Conservation (phyloP, 2,797 vertebrate species). For the Poeciliopsis presidionis region DNA sequence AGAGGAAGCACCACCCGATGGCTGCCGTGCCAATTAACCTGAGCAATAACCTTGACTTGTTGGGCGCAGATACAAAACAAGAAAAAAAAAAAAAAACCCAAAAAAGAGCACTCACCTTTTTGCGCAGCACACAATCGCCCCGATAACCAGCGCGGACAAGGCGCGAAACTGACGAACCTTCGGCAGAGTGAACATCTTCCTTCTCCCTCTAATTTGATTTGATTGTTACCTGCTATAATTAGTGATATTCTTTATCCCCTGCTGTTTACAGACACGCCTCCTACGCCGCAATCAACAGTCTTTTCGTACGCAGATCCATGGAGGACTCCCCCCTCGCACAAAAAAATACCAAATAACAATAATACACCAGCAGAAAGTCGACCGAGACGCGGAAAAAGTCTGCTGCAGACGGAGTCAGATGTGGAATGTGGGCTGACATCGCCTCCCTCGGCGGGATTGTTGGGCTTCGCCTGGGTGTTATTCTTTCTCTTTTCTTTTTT, state of each 20-base stretch:
- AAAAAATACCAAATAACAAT: background rate
- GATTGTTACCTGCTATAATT: constrained; percentile 9
- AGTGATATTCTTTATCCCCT: background rate
- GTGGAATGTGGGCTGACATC: constrained; percentile 58
- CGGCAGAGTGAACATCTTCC: constrained; percentile 84
- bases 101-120: constrained; percentile 83
- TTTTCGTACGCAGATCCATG: constrained; percentile 65
- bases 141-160: constrained; percentile 86
- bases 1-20: constrained; percentile 37
- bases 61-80: background rate
- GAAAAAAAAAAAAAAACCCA: background rate
- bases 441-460: constrained; percentile 26
- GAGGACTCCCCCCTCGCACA: constrained; percentile 20
- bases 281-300: constrained; percentile 40
- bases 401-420: constrained; percentile 43
- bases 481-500: constrained; percentile 3
- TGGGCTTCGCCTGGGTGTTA: constrained; percentile 28
- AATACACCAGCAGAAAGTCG: constrained; percentile 46
- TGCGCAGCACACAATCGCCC: constrained; percentile 90
- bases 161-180: constrained; percentile 84
- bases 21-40: constrained; percentile 20
- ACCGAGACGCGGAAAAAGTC: constrained; percentile 39
- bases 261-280: constrained; percentile 38
- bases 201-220: constrained; percentile 3
- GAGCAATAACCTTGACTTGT: constrained; percentile 67